Percentiles rank a stretch among this genome's conserved stretches.
phyloP scores from a whole-genome alignment of 2,797 vertebrate genomes.

The Oryzias dopingdopingensis region DNA sequence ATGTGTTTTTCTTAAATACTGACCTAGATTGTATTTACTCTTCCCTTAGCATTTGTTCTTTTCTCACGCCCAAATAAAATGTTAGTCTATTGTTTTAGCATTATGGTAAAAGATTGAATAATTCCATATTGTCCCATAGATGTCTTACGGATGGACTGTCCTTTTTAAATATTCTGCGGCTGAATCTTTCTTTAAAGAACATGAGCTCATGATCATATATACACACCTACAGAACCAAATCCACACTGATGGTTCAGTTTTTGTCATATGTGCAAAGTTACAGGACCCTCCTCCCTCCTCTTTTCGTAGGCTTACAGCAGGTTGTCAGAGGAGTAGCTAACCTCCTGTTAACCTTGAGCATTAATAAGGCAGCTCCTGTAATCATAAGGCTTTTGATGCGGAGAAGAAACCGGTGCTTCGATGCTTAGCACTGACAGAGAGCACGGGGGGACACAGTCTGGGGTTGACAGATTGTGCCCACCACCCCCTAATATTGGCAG shows the following conservation, averaged over 20 bases:
- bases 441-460: conserved; percentile 53
- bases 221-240: conserved; percentile 13
- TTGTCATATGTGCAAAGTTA: conserved; percentile 17
- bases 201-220: background rate
- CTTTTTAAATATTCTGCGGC: background rate
- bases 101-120: background rate
- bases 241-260: conserved; percentile 6
- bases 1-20: background rate
- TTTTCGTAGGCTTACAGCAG: conserved; percentile 33
- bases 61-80: background rate
- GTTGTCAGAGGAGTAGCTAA: conserved; percentile 62
- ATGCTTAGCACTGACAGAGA: conserved; percentile 33
- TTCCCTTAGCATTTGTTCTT: background rate
- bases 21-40: conserved; percentile 4
- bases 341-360: conserved; percentile 75
- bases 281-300: conserved; percentile 3
- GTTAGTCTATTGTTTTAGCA: conserved; percentile 1
- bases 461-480: conserved; percentile 63
- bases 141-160: background rate
- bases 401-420: conserved; percentile 23
- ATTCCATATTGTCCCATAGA: background rate
- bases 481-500: conserved; percentile 46
- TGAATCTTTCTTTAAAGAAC: background rate
- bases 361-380: conserved; percentile 57
- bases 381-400: conserved; percentile 58